Evolutionary conservation across 1,140 invertebrate genomes (phyloP), one percentile per base, ranked within the genome.

Genomic region (Acromyrmex echinatior): DNA sequence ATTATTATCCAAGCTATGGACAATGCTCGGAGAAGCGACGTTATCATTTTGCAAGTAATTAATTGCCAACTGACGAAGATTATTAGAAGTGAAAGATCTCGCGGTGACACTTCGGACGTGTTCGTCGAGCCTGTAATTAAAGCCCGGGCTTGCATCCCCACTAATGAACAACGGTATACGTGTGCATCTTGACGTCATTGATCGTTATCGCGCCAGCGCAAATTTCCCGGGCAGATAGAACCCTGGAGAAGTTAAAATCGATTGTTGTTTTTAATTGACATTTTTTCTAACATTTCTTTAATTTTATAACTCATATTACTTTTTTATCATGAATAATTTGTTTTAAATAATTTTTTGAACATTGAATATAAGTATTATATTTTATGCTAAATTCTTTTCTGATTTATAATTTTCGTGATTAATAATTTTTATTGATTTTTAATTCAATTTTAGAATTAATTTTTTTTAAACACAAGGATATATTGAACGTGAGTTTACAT

Each of bases 21-120:
- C 35, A 70, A 73, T 73, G 35, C 28, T 21, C 14, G 39, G 35
- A 62, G 56, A 74, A 51, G 70, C 39, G n/a, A 74, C 39, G 56
- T 84, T 76, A 74, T 84, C 56, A 84, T 84, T 86, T 82, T 63
- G 65, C 53, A 16, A 86, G 25, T 86, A 82, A 86, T 86, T 86
- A 86, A 71, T 82, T 82, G 45, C 14, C 66, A 53, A 62, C 56
- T 68, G 78, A 60, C 66, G 18, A 21, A 60, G 78, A 86, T 86
- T 86, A 82, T 86, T 73, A 82, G 45, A 84, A 74, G 39, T 21
- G 56, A 62, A 82, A 71, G 60, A 80, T 71, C 21, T 28, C 21
- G 25, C 51, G 39, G 21, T 60, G 84, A 80, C 86, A 73, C 77
- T 53, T 82, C 12, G 63, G 63, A 86, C 79, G 31, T 78, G 49